Evolutionary conservation across 2,888 invertebrate species (phyloP).

Genomic region (Drosophila flavopinicola): DNA sequence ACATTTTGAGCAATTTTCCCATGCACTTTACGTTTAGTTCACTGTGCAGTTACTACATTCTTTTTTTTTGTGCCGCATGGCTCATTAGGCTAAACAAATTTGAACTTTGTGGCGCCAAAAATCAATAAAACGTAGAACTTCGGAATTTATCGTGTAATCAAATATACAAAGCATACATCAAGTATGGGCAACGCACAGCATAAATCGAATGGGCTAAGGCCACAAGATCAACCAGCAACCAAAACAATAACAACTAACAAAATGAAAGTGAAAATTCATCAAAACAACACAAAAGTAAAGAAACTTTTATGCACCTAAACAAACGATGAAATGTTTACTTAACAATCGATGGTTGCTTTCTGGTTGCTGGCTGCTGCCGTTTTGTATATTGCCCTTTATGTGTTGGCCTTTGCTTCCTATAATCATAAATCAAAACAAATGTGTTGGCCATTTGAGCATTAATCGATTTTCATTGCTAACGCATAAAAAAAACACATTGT

Average conservation of each 20-base stretch:
- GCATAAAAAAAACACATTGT: slow-evolving; percentile 63
- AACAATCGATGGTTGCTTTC: slow-evolving; percentile 46
- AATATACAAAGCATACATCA: slow-evolving; percentile 46
- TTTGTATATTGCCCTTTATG: slow-evolving; percentile 26
- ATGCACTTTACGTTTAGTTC: slow-evolving; percentile 46
- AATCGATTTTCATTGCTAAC: slow-evolving; percentile 67
- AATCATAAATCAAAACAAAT: slow-evolving; percentile 69
- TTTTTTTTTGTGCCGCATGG: slow-evolving; percentile 37
- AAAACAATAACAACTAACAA: slow-evolving; percentile 14
- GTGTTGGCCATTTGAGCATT: slow-evolving; percentile 52
- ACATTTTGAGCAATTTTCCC: slow-evolving; percentile 56
- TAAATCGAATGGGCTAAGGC: slow-evolving; percentile 26
- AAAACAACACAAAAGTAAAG: slow-evolving; percentile 18
- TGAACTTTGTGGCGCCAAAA: slow-evolving; percentile 11
- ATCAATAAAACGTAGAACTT: slow-evolving; percentile 37
- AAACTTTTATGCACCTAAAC: slow-evolving; percentile 54
- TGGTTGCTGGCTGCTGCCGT: slow-evolving; percentile 5
- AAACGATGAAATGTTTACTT: slow-evolving; percentile 53
- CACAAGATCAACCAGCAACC: slow-evolving; percentile 35
- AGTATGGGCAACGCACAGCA: slow-evolving; percentile 18
- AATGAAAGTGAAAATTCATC: slow-evolving; percentile 44
- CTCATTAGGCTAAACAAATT: slow-evolving; percentile 60
- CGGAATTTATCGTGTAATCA: slow-evolving; percentile 38
- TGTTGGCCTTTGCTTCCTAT: slow-evolving; percentile 44
- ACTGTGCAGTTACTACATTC: too few species aligned